Evolutionary conservation across 2,797 vertebrate genomes (phyloP), one percentile per base, ranked within the genome.

Genomic region (Sparus aurata): DNA sequence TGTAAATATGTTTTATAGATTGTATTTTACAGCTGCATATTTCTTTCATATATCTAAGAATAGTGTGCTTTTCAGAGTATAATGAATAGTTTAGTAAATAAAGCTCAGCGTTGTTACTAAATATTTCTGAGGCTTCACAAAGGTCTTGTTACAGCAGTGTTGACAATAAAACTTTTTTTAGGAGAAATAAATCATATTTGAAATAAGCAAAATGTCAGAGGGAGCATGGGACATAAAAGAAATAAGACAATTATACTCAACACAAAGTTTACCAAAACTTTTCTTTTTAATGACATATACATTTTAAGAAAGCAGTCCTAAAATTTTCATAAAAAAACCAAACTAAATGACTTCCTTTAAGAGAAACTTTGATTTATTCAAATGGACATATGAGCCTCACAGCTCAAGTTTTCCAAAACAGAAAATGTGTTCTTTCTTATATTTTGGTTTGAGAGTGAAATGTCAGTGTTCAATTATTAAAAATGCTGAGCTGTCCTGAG

Each of bases 1-100:
- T 79, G 79, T 82, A 84, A 62, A 79, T 70, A 69, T 47, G 16
- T 75, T 73, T 74, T 11, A 57, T 55, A 46, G 58, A 10, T 45
- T 18, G 9, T 75, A 50, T 76, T 55, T 57, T 17, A 74, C 22
- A 4, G 23, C 20, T 60, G 18, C 47, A 43, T 20, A 54, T 38
- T 38, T 38, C 20, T 15, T 20, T 20, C 20, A 6, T 60, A 53
- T 74, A 45, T 54, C 27, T 43, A 10, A 22, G 3, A 34, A 17
- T 58, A 17, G 16, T 22, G 43, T 54, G 43, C 16, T 73, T 67
- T 58, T 27, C 27, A 66, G 34, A 65, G 20, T 38, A 12, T 27
- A 27, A 7, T 10, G 15, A 57, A 18, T 8, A 27, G 4, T 3
- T 25, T 20, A n/a, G 30, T 3, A 49, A 20, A 43, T 8, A 22